Conservation (phyloP, 1,140 invertebrate species). For the Drosophila lini region DNA sequence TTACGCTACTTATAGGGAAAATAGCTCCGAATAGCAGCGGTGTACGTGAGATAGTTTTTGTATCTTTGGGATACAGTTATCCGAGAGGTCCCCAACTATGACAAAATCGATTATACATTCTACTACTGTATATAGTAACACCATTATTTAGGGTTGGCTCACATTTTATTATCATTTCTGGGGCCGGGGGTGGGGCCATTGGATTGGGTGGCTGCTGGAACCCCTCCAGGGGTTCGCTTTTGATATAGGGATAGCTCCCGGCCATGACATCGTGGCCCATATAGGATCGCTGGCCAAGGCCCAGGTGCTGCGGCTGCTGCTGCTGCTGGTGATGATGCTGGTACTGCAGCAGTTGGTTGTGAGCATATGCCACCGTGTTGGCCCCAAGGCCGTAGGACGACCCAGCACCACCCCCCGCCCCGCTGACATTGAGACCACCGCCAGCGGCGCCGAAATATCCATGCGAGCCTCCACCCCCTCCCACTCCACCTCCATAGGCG, state of each 20-base stretch:
- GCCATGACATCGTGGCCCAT: slow-evolving; percentile 62
- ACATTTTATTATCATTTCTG: slow-evolving; percentile 78
- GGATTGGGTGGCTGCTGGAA: slow-evolving; percentile 47
- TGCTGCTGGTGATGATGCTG: slow-evolving; percentile 65
- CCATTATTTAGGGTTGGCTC: slow-evolving; percentile 1
- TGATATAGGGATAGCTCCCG: slow-evolving; percentile 69
- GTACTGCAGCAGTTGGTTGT: slow-evolving; percentile 77
- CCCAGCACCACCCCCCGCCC: slow-evolving; percentile 31
- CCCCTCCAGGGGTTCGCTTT: slow-evolving; percentile 65
- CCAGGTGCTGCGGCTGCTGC: slow-evolving; percentile 48
- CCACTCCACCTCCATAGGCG: slow-evolving; percentile 41
- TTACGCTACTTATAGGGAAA: slow-evolving; percentile 62
- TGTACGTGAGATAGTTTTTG: slow-evolving; percentile 3
- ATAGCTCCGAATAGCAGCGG: slow-evolving; percentile 39
- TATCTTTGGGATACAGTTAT: slow-evolving; percentile 13
- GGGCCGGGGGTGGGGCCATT: slow-evolving; percentile 72
- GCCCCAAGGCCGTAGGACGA: slow-evolving; percentile 70
- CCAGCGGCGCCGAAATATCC: slow-evolving; percentile 60
- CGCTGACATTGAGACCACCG: slow-evolving; percentile 51
- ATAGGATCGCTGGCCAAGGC: slow-evolving; percentile 57
- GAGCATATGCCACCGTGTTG: slow-evolving; percentile 74
- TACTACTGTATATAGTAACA: background rate
- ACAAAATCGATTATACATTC: slow-evolving; percentile 8
- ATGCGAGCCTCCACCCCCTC: slow-evolving; percentile 56
- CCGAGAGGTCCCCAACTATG: background rate